phyloP scores from a whole-genome alignment of 2,888 invertebrate genomes.

The Malachius bipustulatus region DNA sequence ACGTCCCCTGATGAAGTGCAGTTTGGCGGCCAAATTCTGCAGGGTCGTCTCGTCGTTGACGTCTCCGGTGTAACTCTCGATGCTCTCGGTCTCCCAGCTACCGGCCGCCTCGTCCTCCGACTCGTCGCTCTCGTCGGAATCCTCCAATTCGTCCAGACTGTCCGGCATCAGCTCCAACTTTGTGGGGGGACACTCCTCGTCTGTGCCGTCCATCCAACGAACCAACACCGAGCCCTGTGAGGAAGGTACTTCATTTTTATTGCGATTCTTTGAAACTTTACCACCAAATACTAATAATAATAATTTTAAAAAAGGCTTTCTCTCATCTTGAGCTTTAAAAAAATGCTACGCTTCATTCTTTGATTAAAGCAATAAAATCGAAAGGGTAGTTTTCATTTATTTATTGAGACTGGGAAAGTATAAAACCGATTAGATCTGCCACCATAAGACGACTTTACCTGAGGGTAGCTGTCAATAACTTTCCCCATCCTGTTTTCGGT shows the following conservation, averaged over 20 bases:
- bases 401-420: no score
- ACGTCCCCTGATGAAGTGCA: conserved; percentile 33
- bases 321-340: no score
- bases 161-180: conserved; percentile 56
- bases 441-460: conserved; percentile 35
- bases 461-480: conserved; percentile 77
- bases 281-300: no score
- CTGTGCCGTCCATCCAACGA: conserved; percentile 83
- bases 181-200: conserved; percentile 86
- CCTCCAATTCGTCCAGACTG: conserved; percentile 62
- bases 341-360: no score
- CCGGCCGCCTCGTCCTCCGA: conserved; percentile 35
- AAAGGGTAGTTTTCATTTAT: conserved; percentile 4
- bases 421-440: no score
- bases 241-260: no score
- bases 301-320: no score
- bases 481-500: conserved; percentile 49
- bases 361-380: conserved; percentile 5
- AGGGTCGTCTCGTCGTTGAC: conserved; percentile 35
- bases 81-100: conserved; percentile 75
- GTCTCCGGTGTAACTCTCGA: conserved; percentile 46
- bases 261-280: no score
- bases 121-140: conserved; percentile 42
- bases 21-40: conserved; percentile 57
- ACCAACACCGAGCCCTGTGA: conserved; percentile 63